phyloP scores from a whole-genome alignment of 2,888 invertebrate species.

The Meghimatium bilineatum region DNA sequence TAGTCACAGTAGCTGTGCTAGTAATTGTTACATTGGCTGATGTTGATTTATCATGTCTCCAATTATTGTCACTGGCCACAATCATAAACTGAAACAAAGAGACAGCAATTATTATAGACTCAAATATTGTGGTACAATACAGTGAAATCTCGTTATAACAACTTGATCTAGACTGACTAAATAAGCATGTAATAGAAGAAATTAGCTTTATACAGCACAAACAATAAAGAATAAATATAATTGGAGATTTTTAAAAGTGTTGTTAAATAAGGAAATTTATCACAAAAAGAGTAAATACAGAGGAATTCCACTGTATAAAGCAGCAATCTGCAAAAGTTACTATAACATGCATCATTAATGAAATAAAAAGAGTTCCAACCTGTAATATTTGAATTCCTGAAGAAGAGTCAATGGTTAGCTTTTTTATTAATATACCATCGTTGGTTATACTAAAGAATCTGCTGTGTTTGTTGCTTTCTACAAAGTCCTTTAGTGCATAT shows the following conservation, averaged over 20 bases:
- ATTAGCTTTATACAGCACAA: too few relatives aligned
- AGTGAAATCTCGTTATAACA: too few relatives aligned
- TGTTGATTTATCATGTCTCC: slow-evolving; percentile 37
- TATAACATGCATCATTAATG: too few relatives aligned
- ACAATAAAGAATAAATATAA: too few relatives aligned
- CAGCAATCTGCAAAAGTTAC: too few relatives aligned
- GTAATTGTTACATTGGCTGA: slow-evolving; percentile 81
- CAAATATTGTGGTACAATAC: too few relatives aligned
- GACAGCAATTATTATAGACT: background rate
- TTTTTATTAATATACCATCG: slow-evolving; percentile 54
- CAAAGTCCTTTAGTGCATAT: slow-evolving; percentile 37
- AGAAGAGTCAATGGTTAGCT: background rate
- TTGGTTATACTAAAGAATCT: slow-evolving; percentile 57
- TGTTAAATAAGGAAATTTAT: too few relatives aligned
- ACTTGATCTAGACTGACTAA: too few relatives aligned
- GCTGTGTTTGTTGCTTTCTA: slow-evolving; percentile 7
- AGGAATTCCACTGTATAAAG: too few relatives aligned
- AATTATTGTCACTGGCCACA: slow-evolving; percentile 49
- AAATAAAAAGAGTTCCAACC: background rate
- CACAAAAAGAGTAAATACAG: too few relatives aligned
- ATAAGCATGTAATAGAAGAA: too few relatives aligned
- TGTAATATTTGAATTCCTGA: background rate
- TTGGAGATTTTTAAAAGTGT: too few relatives aligned
- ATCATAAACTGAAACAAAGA: slow-evolving; percentile 46
- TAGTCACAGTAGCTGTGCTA: slow-evolving; percentile 79